These are phyloP conservation scores for Hippoglossus hippoglossus DNA, from an alignment of 2,797 vertebrate genomes.

Conservation along the genomic window DNA sequence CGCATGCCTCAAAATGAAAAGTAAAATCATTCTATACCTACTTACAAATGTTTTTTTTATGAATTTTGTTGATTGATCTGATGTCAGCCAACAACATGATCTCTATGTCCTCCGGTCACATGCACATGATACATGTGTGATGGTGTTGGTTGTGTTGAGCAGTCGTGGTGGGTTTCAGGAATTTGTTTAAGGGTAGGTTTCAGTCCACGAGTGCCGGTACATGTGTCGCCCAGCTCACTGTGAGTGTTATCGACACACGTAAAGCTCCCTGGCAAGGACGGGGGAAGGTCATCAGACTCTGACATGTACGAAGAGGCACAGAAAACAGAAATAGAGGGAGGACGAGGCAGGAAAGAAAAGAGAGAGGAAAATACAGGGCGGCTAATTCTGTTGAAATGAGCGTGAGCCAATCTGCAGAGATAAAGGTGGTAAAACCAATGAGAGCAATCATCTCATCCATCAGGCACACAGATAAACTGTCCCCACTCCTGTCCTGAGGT, in stretches of 20 bases:
- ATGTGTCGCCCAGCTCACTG: not conserved
- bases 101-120: not conserved
- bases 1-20: not conserved
- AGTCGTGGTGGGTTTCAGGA: not conserved
- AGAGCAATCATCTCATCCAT: conserved; percentile 32
- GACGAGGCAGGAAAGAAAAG: not conserved
- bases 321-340: not conserved
- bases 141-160: conserved; percentile 4
- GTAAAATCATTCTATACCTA: not conserved
- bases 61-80: not conserved
- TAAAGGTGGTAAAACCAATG: conserved; percentile 7
- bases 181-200: conserved; percentile 13
- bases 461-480: conserved; percentile 44
- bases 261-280: conserved; percentile 14
- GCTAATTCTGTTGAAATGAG: not conserved
- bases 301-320: not conserved
- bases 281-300: conserved; percentile 10
- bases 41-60: not conserved
- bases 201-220: conserved; percentile 9
- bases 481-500: conserved; percentile 39
- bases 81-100: not conserved
- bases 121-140: conserved; percentile 4
- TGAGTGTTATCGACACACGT: conserved; percentile 2
- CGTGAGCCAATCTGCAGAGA: not conserved
- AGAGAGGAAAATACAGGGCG: not conserved